Evolutionary conservation across 92 coral and sea anemone species (phyloP).

Genomic region (Paragorgia papillata): DNA sequence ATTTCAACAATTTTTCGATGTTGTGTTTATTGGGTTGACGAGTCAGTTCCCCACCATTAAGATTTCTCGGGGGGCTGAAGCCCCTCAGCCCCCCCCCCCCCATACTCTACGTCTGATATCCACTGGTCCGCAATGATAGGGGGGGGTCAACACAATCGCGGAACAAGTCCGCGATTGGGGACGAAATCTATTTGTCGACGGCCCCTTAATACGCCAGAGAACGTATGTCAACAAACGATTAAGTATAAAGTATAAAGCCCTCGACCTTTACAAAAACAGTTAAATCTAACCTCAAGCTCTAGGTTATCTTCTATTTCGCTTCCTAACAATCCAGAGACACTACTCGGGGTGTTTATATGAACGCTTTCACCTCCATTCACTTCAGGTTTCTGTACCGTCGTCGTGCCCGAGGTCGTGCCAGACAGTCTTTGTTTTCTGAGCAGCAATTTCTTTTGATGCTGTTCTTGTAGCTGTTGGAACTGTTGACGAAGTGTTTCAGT

Average conservation of each 20-base stretch:
- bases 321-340: constrained; percentile 27
- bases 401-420: constrained; percentile 47
- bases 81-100: too few relatives aligned
- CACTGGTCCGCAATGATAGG: too few relatives aligned
- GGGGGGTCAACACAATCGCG: too few relatives aligned
- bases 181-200: too few relatives aligned
- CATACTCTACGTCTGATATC: too few relatives aligned
- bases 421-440: constrained; percentile 77
- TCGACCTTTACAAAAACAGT: background rate
- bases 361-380: background rate
- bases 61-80: too few relatives aligned
- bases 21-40: too few relatives aligned
- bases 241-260: background rate
- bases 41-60: too few relatives aligned
- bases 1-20: too few relatives aligned
- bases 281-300: constrained; percentile 66
- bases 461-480: constrained; percentile 93
- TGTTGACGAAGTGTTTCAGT: constrained; percentile 79
- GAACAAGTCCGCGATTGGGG: too few relatives aligned
- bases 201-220: too few relatives aligned
- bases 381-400: constrained; percentile 34
- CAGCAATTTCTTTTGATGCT: constrained; percentile 79
- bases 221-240: background rate
- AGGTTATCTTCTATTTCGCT: constrained; percentile 59
- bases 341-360: background rate